Evolutionary conservation across 2,888 invertebrate genomes (phyloP).

Genomic region (Xestia c-nigrum): DNA sequence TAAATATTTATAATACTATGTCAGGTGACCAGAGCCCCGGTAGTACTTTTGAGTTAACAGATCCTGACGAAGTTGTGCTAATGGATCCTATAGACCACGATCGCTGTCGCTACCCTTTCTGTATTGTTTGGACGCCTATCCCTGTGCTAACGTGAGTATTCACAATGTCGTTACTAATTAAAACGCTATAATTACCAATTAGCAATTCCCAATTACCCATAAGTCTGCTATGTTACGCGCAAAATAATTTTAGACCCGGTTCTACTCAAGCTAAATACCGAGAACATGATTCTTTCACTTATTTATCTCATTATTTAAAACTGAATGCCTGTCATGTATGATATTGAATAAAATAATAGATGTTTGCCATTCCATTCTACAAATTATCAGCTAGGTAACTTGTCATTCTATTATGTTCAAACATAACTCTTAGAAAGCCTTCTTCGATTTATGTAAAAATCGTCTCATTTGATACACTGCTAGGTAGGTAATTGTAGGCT

Average conservation of each 20-base stretch:
- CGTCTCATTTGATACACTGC: too few relatives aligned
- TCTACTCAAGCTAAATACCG: neutral
- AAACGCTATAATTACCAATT: neutral
- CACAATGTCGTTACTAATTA: neutral
- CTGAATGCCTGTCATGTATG: neutral
- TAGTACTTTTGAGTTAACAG: constrained; percentile 76
- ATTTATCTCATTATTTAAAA: neutral
- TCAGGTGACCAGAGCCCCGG: constrained; percentile 80
- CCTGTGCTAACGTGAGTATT: constrained; percentile 95
- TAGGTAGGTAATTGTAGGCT: neutral
- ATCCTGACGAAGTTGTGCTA: constrained; percentile 81
- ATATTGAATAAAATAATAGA: neutral
- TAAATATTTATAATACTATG: constrained; percentile 69
- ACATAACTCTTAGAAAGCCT: neutral
- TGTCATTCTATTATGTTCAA: neutral
- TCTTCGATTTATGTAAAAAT: neutral
- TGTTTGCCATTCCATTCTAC: neutral
- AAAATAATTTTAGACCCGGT: constrained; percentile 26
- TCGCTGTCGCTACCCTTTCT: constrained; percentile 94
- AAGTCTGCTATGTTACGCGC: neutral
- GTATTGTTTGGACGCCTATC: constrained; percentile 99
- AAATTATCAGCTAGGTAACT: neutral
- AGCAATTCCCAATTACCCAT: neutral
- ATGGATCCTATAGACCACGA: constrained; percentile 90
- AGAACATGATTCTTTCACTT: neutral